These are phyloP conservation scores for Morbakka virulenta DNA, from an alignment of 30 jellyfish, hydroid and myxozoan genomes.

Conservation along the genomic window DNA sequence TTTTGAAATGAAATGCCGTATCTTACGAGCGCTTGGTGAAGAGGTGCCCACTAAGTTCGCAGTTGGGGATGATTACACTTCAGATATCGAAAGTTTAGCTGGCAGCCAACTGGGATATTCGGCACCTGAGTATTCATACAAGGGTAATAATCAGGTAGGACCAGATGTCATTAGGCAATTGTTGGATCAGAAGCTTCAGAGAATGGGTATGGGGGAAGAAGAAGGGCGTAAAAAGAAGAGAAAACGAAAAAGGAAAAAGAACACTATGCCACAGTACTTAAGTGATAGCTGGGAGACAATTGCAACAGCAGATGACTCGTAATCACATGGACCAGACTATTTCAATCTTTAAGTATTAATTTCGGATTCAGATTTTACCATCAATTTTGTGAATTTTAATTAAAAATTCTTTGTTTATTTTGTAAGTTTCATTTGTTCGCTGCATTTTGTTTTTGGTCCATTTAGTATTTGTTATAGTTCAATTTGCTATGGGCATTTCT, in stretches of 20 bases:
- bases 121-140: neutral
- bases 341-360: too few species aligned
- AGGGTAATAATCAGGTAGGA: neutral
- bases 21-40: neutral
- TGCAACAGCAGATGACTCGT: neutral
- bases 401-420: too few species aligned
- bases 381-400: too few species aligned
- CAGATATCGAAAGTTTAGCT: neutral
- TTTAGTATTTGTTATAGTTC: too few species aligned
- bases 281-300: neutral
- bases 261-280: neutral
- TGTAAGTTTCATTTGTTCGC: too few species aligned
- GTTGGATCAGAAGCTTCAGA: neutral
- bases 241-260: neutral
- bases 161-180: neutral
- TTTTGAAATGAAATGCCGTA: neutral
- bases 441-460: too few species aligned
- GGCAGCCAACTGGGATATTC: neutral
- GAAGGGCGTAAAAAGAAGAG: neutral
- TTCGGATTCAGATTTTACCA: too few species aligned
- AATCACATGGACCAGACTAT: too few species aligned
- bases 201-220: neutral
- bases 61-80: neutral
- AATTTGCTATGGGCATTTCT: too few species aligned
- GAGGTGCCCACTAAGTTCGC: neutral